These are phyloP conservation scores for Anoplophora glabripennis DNA, from an alignment of 1,140 invertebrate genomes.

Conservation along the genomic window DNA sequence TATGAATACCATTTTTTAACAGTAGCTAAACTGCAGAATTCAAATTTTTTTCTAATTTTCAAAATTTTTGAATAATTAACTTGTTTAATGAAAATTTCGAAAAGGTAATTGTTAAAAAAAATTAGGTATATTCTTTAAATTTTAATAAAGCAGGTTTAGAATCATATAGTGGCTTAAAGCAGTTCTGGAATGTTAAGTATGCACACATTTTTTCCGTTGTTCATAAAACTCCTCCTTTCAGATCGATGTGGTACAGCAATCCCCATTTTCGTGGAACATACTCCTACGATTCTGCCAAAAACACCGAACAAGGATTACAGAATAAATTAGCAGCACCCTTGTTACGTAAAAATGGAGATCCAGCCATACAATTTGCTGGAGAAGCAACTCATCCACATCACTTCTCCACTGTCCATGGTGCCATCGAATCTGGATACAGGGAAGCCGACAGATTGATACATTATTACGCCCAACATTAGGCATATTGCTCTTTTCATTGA, in stretches of 20 bases:
- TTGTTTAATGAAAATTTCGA: too few species aligned
- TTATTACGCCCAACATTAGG: conserved; percentile 9
- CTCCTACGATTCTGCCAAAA: conserved; percentile 46
- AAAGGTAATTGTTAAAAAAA: too few species aligned
- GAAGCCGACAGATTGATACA: conserved; percentile 64
- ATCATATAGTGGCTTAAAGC: too few species aligned
- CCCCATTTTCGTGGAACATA: conserved; percentile 51
- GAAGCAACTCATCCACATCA: conserved; percentile 66
- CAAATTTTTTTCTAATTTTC: too few species aligned
- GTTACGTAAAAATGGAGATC: conserved; percentile 13
- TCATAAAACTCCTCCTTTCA: conserved; percentile 25
- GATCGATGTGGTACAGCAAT: conserved; percentile 50
- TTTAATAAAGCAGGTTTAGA: too few species aligned
- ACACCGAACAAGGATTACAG: conserved; percentile 43
- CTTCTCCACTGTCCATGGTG: conserved; percentile 79
- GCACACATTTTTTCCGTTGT: too few species aligned
- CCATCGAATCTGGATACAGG: conserved; percentile 71
- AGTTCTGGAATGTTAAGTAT: too few species aligned
- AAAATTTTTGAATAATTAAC: too few species aligned
- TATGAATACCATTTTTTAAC: too few species aligned
- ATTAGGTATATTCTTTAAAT: too few species aligned
- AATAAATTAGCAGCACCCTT: conserved; percentile 18
- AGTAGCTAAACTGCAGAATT: too few species aligned
- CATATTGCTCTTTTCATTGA: too few species aligned
- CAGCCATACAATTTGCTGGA: conserved; percentile 63